Percentiles rank a stretch among this genome's conserved stretches.
Conservation (phyloP, 2,113 vertebrate genomes). For the Rhinopomastus cyanomelas region DNA sequence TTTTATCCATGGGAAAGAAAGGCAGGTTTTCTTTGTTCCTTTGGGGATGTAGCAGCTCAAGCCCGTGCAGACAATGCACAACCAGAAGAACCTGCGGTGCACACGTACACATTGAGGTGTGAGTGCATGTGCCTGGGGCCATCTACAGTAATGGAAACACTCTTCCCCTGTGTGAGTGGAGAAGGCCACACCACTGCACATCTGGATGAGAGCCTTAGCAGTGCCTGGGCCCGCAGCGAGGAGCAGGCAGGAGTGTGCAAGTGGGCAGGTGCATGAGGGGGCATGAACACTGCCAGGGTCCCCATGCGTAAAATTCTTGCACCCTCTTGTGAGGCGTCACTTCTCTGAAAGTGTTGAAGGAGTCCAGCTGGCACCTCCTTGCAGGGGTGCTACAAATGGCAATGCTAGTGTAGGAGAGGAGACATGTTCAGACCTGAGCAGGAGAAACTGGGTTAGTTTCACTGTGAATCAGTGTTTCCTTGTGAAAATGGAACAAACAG, state of each 20-base stretch:
- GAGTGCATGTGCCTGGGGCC: not conserved
- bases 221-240: not conserved
- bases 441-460: not conserved
- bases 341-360: not conserved
- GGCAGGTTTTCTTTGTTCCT: not conserved
- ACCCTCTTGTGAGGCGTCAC: not conserved
- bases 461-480: not conserved
- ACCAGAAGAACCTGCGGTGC: not conserved
- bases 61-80: not conserved
- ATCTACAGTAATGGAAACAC: accelerated
- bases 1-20: not conserved
- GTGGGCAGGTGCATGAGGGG: not conserved
- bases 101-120: accelerated
- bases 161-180: accelerated
- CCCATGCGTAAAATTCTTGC: not conserved
- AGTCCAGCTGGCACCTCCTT: not conserved
- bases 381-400: not conserved
- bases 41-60: accelerated
- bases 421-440: not conserved
- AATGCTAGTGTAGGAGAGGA: not conserved
- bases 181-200: accelerated
- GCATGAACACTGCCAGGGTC: accelerated
- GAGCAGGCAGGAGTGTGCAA: accelerated
- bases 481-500: constrained; percentile 12
- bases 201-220: not conserved